These are phyloP conservation scores for Ernsta delagoae DNA, from an alignment of 2,888 invertebrate genomes.

Conservation along the genomic window DNA sequence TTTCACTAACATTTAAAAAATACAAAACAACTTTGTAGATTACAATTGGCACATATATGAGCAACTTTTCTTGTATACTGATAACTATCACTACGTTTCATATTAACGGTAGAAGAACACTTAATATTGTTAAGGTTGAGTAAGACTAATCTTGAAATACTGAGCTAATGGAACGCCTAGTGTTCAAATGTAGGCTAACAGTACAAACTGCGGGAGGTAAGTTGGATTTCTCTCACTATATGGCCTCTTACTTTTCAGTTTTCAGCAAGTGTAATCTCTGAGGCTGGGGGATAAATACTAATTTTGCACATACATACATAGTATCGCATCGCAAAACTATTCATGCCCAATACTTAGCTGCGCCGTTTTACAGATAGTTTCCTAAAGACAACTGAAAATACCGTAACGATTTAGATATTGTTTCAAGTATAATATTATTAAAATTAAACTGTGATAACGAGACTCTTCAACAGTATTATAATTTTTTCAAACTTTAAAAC, in stretches of 20 bases:
- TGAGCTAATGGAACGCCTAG: background rate
- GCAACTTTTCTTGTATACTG: background rate
- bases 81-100: background rate
- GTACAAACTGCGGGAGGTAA: background rate
- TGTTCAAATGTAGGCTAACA: background rate
- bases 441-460: too few species aligned
- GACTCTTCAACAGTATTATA: too few species aligned
- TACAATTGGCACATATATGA: constrained; percentile 6
- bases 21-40: background rate
- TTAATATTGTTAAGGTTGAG: background rate
- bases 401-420: too few species aligned
- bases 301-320: too few species aligned
- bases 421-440: too few species aligned
- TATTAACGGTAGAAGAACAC: background rate
- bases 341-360: too few species aligned
- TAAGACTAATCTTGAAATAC: background rate
- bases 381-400: too few species aligned
- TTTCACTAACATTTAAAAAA: background rate
- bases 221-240: background rate
- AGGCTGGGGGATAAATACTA: background rate
- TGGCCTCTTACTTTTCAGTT: background rate
- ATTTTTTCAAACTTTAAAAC: too few species aligned
- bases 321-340: too few species aligned
- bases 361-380: too few species aligned
- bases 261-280: background rate